Percentiles rank a stretch among this genome's conserved stretches.
phyloP scores from a whole-genome alignment of 2,113 vertebrate species.

The Morone saxatilis region DNA sequence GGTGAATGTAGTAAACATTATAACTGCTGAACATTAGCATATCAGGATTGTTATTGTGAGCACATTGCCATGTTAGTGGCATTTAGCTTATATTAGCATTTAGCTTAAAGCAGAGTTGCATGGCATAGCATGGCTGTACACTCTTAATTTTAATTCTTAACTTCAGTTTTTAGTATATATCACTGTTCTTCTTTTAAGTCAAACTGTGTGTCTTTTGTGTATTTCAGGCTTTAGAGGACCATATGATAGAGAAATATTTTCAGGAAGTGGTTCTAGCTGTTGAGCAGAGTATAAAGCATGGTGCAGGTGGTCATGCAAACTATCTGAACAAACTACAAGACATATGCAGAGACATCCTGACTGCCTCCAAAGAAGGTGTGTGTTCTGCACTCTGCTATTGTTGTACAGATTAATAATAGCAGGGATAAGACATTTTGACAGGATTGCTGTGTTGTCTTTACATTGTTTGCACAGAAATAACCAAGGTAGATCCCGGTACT shows the following conservation, averaged over 20 bases:
- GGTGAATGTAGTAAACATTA: no score
- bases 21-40: no score
- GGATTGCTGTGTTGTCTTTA: neutral
- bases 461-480: conserved; percentile 13
- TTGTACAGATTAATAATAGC: neutral
- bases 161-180: no score
- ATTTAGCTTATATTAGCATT: no score
- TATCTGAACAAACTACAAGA: conserved; percentile 61
- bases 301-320: conserved; percentile 21
- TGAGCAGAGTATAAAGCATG: conserved; percentile 60
- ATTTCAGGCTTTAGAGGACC: conserved; percentile 78
- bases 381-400: neutral
- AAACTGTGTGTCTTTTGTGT: neutral
- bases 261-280: conserved; percentile 63
- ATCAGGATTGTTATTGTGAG: no score
- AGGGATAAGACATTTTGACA: neutral
- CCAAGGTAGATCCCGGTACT: neutral
- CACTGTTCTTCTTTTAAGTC: no score
- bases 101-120: no score
- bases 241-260: conserved; percentile 78
- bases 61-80: no score
- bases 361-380: conserved; percentile 50
- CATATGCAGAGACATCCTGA: conserved; percentile 65
- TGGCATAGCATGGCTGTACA: no score
- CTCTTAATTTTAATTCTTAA: no score